Evolutionary conservation across 2,797 vertebrate species (phyloP), one percentile per base, ranked within the genome.

Genomic region (Streptopelia turtur): DNA sequence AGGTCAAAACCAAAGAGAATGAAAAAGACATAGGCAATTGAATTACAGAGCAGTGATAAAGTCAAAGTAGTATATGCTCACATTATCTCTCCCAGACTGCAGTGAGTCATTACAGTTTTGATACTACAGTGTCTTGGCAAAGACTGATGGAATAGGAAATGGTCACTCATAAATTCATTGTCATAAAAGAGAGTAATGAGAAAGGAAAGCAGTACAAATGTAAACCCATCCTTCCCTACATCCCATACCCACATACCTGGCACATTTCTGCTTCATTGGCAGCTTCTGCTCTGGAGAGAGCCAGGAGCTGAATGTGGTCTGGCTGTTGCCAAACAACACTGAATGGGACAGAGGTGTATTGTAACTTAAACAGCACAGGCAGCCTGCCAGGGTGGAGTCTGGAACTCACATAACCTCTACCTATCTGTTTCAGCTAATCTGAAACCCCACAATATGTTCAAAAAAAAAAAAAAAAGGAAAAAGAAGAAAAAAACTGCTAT

Each of bases 41-140:
- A 96, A 96, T 96, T 95, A 94, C 41, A 83, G 85, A 90, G 47
- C 13, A 83, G 22, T 41, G 88, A 96, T 95, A 96, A 95, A 93
- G 88, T 78, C 84, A 77, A 81, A 89, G 82, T 64, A 72, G 75
- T 87, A 25, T 69, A 60, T 75, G 66, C 69, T 89, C 50, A 60
- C 61, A 61, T 87, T 96, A 94, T 95, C 92, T 94, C 92, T 93
- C 55, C 43, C 39, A 68, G 76, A 68, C 81, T 89, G 66, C 59
- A n/a, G 78, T 65, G 91, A 95, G 55, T 92, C 86, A 94, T 94
- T 95, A 83, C 27, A 74, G 50, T 97, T 93, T 92, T 95, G 85
- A 96, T 94, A 90, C 49, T 59, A 87, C 52, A 63, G 33, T 82
- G 78, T 92, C 11, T 49, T 91, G 86, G 82, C 64, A 94, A 88